Base-by-base conservation (phyloP, 2,888 invertebrate species). In the Lithophane socia region DNA sequence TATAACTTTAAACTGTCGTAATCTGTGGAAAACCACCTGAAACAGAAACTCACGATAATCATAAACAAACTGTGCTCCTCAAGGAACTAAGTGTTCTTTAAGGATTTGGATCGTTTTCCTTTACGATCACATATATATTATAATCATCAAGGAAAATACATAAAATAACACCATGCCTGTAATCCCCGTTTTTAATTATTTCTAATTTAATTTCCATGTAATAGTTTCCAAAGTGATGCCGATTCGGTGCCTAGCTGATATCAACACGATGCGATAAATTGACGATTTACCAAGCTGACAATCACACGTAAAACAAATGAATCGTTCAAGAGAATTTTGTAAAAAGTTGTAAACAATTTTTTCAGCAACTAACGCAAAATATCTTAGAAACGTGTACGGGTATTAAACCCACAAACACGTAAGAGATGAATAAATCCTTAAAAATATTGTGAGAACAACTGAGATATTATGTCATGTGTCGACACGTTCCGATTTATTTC, bases 271-370 rank as follows among this genome's bases (percentile, higher is more conserved):
- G 37, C 5, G 37, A 37, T 37, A 37, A 37, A 37, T 5, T 37
- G 37, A 37, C 4, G 37, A 52, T 42, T n/a, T 52, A 18, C 18
- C 3, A 42, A 52, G 18, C 13, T 52, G 52, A 42, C 24, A 24
- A 16, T 52, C 16, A 77, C 37, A 54, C 24, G 9, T 73, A 63
- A 29, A 52, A 78, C n/a, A 52, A 75, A 67, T 37, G 21, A 67
- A 66, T 9, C 24, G 10, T 21, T 54, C 13, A 29, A 29, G 2
- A 44, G 12, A 52, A 84, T 67, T 82, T 82, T 66, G 85, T 42
- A 64, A 42, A 37, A 9, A 52, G 12, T 52, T 49, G 68, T 85
- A 85, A 71, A 82, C 66, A 75, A 2, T 81, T 75, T 82, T 80
- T 82, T 82, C 47, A 66, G 24, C 52, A n/a, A 16, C 21, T 52